These are phyloP conservation scores for Apocrypta bakeri DNA, from an alignment of 1,140 invertebrate species.

Conservation along the genomic window DNA sequence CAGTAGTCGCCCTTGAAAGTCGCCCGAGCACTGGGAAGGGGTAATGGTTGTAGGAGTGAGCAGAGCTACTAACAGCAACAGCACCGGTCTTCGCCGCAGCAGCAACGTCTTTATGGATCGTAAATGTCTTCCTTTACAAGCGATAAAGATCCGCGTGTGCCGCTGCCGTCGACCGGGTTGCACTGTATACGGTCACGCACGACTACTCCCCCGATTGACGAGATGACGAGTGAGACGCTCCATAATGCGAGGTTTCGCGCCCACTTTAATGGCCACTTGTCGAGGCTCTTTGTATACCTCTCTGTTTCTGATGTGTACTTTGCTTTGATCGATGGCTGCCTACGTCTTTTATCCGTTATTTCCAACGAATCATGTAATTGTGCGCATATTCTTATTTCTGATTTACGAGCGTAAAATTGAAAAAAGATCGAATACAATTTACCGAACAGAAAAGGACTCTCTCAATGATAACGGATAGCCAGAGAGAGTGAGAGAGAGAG, in stretches of 20 bases:
- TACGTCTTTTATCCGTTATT: too few species aligned
- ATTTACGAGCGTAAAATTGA: not conserved
- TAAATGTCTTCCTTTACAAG: constrained; percentile 75
- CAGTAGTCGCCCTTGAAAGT: constrained; percentile 73
- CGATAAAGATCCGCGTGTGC: constrained; percentile 71
- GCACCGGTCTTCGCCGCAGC: constrained; percentile 39
- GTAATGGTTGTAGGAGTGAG: constrained; percentile 69
- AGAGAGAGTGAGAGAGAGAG: not conserved
- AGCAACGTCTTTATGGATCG: constrained; percentile 74
- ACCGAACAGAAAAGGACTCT: not conserved
- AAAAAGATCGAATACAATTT: not conserved
- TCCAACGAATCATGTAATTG: not conserved
- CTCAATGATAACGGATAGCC: not conserved
- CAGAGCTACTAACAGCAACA: constrained; percentile 37
- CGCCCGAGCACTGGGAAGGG: constrained; percentile 62
- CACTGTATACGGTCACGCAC: not conserved
- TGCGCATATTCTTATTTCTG: not conserved
- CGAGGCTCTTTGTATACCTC: constrained; percentile 10
- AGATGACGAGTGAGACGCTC: constrained; percentile 50
- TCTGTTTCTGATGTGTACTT: not conserved
- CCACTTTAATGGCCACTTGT: not conserved
- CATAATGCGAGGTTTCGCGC: not conserved
- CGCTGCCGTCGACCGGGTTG: not conserved
- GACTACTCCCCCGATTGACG: constrained; percentile 61
- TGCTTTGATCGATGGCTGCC: not conserved